Evolutionary conservation across 2,797 vertebrate species (phyloP).

Genomic region (Nyctibius grandis): DNA sequence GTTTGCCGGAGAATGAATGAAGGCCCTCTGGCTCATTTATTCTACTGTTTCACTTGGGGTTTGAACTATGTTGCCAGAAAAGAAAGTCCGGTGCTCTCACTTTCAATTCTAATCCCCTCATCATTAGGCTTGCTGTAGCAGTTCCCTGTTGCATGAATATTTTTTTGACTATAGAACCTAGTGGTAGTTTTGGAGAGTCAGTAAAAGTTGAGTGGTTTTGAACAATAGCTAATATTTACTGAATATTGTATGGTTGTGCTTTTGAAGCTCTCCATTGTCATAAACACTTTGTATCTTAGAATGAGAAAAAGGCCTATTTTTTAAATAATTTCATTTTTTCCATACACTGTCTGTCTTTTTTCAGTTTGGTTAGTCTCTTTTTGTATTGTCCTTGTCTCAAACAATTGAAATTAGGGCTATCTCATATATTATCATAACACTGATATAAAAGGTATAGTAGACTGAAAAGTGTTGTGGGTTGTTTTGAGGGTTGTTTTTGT

Average conservation of each 20-base stretch:
- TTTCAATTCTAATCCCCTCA: constrained; percentile 8
- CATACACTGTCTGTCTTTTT: neutral
- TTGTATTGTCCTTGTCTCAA: neutral
- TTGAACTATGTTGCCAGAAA: constrained; percentile 3
- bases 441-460: neutral
- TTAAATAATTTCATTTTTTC: neutral
- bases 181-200: neutral
- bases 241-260: neutral
- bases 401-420: neutral
- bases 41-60: neutral
- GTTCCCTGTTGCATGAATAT: neutral
- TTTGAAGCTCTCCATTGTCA: neutral
- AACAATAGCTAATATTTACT: neutral
- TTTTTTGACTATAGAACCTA: neutral
- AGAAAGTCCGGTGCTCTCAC: neutral
- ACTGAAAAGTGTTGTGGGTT: neutral
- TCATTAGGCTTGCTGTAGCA: neutral
- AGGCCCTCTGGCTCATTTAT: constrained; percentile 22
- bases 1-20: constrained; percentile 20
- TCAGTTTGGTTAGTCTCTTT: neutral
- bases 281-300: neutral
- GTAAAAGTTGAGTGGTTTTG: neutral
- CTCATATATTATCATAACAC: neutral
- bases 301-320: neutral
- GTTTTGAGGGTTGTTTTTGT: neutral